A percentile compares a stretch with the other conserved stretches of the same genome.
phyloP scores from a whole-genome alignment of 2,888 invertebrate genomes.

The Cosmopolites sordidus region DNA sequence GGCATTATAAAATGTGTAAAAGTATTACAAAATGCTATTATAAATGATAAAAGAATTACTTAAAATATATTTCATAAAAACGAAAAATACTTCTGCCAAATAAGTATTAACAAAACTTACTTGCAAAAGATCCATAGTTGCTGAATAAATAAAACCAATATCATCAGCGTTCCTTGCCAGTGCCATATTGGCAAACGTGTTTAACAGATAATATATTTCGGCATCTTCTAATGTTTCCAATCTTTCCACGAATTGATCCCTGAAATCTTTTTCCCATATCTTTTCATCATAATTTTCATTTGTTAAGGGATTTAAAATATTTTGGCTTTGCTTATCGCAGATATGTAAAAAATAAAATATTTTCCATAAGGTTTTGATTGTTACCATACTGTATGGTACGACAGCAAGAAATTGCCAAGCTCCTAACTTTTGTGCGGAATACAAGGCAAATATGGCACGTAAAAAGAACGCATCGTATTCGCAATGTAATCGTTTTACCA shows the following conservation, averaged over 20 bases:
- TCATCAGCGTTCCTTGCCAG: constrained; percentile 59
- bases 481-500: constrained; percentile 58
- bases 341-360: constrained; percentile 61
- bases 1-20: too few relatives aligned
- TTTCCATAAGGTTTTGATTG: constrained; percentile 59
- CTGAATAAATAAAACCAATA: constrained; percentile 60
- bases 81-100: too few relatives aligned
- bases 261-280: constrained; percentile 50
- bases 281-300: constrained; percentile 49
- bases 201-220: constrained; percentile 72
- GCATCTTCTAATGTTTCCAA: constrained; percentile 62
- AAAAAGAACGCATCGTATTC: constrained; percentile 73
- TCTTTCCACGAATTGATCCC: constrained; percentile 60
- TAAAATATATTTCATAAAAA: too few relatives aligned
- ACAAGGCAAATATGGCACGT: constrained; percentile 64
- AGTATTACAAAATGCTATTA: too few relatives aligned
- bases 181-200: constrained; percentile 77
- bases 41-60: too few relatives aligned
- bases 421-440: constrained; percentile 66
- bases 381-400: constrained; percentile 62
- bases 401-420: constrained; percentile 80
- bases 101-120: constrained; percentile 42
- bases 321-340: constrained; percentile 47
- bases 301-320: constrained; percentile 38
- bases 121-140: constrained; percentile 66